phyloP scores from a whole-genome alignment of 2,888 invertebrate species.

The Polydrusus cervinus region DNA sequence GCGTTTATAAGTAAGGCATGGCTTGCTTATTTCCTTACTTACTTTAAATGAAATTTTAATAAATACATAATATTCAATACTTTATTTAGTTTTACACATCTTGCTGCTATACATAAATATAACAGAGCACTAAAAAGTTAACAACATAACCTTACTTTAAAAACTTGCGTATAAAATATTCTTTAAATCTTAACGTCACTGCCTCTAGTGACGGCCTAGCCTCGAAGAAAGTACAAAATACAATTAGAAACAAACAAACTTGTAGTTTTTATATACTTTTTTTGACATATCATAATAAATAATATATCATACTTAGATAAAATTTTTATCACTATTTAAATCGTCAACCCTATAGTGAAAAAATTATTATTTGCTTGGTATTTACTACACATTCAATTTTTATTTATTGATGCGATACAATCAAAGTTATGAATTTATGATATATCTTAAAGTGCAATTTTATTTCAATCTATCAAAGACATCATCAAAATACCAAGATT shows the following conservation, averaged over 20 bases:
- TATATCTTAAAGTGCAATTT: too few relatives aligned
- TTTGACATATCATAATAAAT: constrained; percentile 30
- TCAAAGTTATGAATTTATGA: too few relatives aligned
- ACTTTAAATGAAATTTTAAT: not conserved
- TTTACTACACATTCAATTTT: too few relatives aligned
- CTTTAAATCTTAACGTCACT: constrained; percentile 62
- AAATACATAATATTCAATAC: not conserved
- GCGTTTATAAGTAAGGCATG: too few relatives aligned
- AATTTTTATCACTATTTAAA: constrained; percentile 8
- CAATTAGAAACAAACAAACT: constrained; percentile 58
- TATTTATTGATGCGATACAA: too few relatives aligned
- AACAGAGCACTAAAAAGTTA: not conserved
- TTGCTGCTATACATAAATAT: not conserved
- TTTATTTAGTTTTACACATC: too few relatives aligned
- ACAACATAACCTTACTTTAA: not conserved
- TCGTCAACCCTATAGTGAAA: not conserved
- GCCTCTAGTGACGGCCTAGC: constrained; percentile 59
- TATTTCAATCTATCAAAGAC: not conserved
- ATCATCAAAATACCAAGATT: not conserved
- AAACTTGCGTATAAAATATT: constrained; percentile 27
- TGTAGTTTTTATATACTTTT: constrained; percentile 62
- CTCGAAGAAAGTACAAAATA: constrained; percentile 66
- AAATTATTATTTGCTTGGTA: not conserved
- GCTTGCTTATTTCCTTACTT: too few relatives aligned
- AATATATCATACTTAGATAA: constrained; percentile 4